Base-by-base conservation (phyloP, 2,797 vertebrate species). In the Triplophysa yarkandensis region DNA sequence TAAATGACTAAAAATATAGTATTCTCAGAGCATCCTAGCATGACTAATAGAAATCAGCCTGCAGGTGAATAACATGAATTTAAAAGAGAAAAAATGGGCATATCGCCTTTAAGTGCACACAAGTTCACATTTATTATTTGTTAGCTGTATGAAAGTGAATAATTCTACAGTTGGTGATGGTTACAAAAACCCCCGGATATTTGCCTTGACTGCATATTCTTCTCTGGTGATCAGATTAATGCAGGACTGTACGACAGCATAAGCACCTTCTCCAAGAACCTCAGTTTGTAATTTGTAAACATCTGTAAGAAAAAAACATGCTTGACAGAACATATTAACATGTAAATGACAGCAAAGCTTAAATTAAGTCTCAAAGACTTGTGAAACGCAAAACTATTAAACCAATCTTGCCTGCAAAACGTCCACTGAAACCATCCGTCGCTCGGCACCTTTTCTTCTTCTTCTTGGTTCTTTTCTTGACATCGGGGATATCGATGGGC, bases 401-500 rank as follows among this genome's bases (percentile, higher is more conserved):
- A 34, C 50, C 25, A 0, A 27, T 4, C 88, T 88, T 87, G 94
- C 98, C 98, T 91, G 98, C 95, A 0, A 99, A 99, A 63, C 94
- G 88, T 68, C 97, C 97, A 0, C 95, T 95, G 89, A 99, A 98
- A 87, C 95, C 97, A 85, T 98, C 96, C 0, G 96, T 96, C 78
- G 96, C 97, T 72, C 96, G 87, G 89, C 96, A 96, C 66, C 96
- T 92, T 86, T 96, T 98, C 86, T 99, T 99, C 91, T 98, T 99
- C 91, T 98, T 99, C 90, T 98, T 97, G 90, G 93, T 92, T 83
- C 96, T 94, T 87, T 95, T 98, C 88, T 95, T 98, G 81, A 95
- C 94, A 0, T 98, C 93, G 0, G 97, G 95, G 91, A 99, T 96
- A 82, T 98, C 94, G 0, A 98, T 98, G 83, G 96, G 96, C 74